Evolutionary conservation across 2,888 invertebrate species (phyloP).

Genomic region (Ptilodon capucinus): DNA sequence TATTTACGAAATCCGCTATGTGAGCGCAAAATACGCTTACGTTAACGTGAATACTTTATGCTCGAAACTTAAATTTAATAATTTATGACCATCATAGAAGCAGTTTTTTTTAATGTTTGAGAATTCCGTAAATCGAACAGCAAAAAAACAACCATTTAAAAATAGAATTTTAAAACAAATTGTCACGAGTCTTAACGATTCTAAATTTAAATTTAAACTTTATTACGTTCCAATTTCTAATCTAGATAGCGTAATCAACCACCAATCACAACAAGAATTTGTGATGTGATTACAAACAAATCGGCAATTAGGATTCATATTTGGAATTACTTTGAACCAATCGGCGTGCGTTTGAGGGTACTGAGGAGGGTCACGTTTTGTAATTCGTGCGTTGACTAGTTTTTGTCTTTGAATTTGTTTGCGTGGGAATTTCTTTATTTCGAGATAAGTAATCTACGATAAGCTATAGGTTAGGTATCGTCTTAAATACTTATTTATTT

Average conservation of each 20-base stretch:
- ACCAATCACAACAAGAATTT: slow-evolving; percentile 21
- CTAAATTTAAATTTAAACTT: slow-evolving; percentile 33
- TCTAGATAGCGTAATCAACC: slow-evolving; percentile 32
- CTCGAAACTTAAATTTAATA: no score
- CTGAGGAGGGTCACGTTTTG: background rate
- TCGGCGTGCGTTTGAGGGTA: background rate
- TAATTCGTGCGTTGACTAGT: background rate
- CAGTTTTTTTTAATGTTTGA: no score
- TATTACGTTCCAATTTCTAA: slow-evolving; percentile 38
- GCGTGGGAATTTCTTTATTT: no score
- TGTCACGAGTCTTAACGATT: slow-evolving; percentile 2
- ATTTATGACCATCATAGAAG: no score
- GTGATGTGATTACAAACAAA: slow-evolving; percentile 3
- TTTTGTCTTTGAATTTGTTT: background rate
- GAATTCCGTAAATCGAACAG: no score
- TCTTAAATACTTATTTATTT: no score
- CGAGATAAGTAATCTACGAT: no score
- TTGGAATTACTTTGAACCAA: slow-evolving; percentile 1
- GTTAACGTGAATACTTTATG: no score
- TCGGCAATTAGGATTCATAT: slow-evolving; percentile 15
- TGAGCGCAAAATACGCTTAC: no score
- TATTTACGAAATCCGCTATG: no score
- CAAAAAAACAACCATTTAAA: slow-evolving; percentile 11
- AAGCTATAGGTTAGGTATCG: no score
- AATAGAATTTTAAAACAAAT: slow-evolving; percentile 24